A percentile compares a stretch with the other conserved stretches of the same genome.
Conservation (phyloP, 2,113 vertebrate genomes). For the Macquaria ambigua region DNA sequence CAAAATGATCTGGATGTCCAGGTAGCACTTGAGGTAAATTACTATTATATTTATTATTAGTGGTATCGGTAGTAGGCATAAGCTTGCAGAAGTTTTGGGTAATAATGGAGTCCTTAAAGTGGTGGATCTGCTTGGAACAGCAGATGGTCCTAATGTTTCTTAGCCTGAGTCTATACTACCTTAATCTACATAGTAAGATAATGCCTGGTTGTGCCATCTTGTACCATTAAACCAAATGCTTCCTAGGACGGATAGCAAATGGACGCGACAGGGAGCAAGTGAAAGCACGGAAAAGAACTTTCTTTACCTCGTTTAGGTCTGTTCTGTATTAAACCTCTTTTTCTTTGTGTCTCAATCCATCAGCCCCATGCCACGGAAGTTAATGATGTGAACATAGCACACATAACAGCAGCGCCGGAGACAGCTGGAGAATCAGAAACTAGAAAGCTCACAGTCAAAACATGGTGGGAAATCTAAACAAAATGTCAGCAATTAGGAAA, state of each 20-base stretch:
- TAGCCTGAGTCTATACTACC: slow-evolving; percentile 16
- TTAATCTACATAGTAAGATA: slow-evolving; percentile 32
- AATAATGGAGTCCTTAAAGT: neutral
- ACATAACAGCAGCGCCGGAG: slow-evolving; percentile 20
- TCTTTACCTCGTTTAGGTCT: slow-evolving; percentile 35
- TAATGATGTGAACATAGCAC: slow-evolving; percentile 57
- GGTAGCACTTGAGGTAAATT: neutral
- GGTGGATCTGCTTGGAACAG: neutral
- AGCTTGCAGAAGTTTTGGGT: neutral
- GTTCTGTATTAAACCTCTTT: slow-evolving; percentile 35
- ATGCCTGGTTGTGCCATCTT: slow-evolving; percentile 15
- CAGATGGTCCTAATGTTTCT: slow-evolving; percentile 21
- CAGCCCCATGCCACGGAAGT: slow-evolving; percentile 38
- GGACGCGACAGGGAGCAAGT: slow-evolving; percentile 19
- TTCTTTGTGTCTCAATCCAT: slow-evolving; percentile 41
- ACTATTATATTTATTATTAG: neutral
- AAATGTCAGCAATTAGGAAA: slow-evolving; percentile 64
- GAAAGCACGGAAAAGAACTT: slow-evolving; percentile 26
- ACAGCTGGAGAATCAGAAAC: slow-evolving; percentile 44
- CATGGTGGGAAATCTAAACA: slow-evolving; percentile 57
- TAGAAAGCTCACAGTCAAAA: slow-evolving; percentile 50
- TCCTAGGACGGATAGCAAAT: slow-evolving; percentile 32
- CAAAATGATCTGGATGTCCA: neutral
- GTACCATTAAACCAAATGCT: slow-evolving; percentile 34
- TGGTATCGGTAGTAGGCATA: neutral